Evolutionary conservation across 2,888 invertebrate species (phyloP).

Genomic region (Polylopha cassiicola): DNA sequence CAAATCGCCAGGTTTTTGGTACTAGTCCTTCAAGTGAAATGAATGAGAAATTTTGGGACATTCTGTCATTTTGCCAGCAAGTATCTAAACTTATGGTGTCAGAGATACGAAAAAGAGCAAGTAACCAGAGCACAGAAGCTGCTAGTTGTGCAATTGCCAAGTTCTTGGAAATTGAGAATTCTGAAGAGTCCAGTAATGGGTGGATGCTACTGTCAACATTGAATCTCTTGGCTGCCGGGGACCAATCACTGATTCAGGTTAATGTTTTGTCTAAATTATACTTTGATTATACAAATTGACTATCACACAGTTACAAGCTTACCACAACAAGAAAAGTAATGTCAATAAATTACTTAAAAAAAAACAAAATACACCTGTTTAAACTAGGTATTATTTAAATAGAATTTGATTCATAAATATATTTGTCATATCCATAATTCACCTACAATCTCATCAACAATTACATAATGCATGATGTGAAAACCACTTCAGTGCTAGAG

Average conservation of each 20-base stretch:
- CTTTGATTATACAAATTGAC: no score
- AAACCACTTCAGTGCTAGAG: no score
- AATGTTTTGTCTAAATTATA: no score
- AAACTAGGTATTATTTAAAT: no score
- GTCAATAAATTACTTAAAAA: no score
- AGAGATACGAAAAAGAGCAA: conserved; percentile 95
- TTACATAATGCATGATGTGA: no score
- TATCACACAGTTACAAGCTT: no score
- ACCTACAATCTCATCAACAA: no score
- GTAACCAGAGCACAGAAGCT: conserved; percentile 96
- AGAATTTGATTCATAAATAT: no score
- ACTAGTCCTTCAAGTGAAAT: conserved; percentile 95
- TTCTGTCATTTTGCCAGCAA: conserved; percentile 95
- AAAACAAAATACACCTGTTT: no score
- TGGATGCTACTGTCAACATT: conserved; percentile 96
- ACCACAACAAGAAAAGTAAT: no score
- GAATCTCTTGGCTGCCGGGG: conserved; percentile 94
- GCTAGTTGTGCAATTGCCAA: conserved; percentile 98
- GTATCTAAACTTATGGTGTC: conserved; percentile 97
- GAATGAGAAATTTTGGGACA: conserved; percentile 98
- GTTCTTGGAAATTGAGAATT: conserved; percentile 96
- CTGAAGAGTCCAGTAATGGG: conserved; percentile 95
- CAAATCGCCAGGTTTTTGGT: conserved; percentile 87
- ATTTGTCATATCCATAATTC: no score
- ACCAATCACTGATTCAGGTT: conserved; percentile 92